A percentile compares a stretch with the other conserved stretches of the same genome.
Conservation (phyloP, 1,140 invertebrate genomes). For the Coenobita brevimanus region DNA sequence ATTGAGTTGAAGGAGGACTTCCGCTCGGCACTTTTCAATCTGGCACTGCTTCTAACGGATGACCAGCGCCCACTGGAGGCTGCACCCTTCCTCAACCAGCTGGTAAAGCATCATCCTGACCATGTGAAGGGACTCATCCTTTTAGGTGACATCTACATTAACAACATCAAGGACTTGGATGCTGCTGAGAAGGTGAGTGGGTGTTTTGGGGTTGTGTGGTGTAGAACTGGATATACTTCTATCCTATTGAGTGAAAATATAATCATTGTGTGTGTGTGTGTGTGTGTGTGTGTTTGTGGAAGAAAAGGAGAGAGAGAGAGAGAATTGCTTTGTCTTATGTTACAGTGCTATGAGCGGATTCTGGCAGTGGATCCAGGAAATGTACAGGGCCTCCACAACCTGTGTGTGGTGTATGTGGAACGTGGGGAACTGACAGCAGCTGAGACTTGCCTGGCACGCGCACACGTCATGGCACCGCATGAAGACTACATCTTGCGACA, state of each 20-base stretch:
- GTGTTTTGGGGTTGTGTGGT: neutral
- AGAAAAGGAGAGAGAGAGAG: no score
- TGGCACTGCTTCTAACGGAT: conserved; percentile 92
- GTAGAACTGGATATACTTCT: no score
- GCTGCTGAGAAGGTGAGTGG: conserved; percentile 89
- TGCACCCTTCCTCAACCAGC: conserved; percentile 92
- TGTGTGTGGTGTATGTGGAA: conserved; percentile 96
- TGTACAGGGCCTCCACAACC: conserved; percentile 95
- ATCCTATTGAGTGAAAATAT: no score
- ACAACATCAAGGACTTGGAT: conserved; percentile 94
- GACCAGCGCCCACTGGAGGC: conserved; percentile 91
- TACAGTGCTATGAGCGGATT: conserved; percentile 91
- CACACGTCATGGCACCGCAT: conserved; percentile 85
- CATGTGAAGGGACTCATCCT: conserved; percentile 96
- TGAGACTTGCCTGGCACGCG: conserved; percentile 87
- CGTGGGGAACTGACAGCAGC: conserved; percentile 87
- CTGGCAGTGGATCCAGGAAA: conserved; percentile 90
- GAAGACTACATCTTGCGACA: conserved; percentile 94
- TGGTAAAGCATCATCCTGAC: conserved; percentile 92
- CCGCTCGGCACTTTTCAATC: conserved; percentile 94
- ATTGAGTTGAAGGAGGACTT: conserved; percentile 78
- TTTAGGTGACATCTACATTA: conserved; percentile 97
- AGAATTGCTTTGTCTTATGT: no score
- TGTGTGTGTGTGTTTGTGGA: no score
- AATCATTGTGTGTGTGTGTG: no score